These are phyloP conservation scores for Drosophila kikkawai DNA, from an alignment of 1,140 invertebrate species.

Conservation along the genomic window DNA sequence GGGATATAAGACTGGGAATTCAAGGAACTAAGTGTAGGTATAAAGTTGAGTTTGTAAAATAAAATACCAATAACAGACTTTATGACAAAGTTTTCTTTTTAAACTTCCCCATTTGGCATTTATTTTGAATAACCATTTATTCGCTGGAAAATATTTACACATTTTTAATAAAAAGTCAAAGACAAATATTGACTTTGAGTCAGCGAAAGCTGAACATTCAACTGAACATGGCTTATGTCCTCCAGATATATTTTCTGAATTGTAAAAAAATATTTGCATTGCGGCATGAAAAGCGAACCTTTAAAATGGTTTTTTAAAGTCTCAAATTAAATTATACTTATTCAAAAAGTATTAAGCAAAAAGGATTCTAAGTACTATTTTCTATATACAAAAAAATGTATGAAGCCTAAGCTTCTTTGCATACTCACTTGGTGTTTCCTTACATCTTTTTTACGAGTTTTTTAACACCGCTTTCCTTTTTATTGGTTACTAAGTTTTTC, in stretches of 20 bases:
- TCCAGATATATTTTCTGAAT: neutral
- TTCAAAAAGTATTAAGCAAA: neutral
- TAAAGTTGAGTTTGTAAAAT: neutral
- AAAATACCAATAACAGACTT: neutral
- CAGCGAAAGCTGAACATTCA: neutral
- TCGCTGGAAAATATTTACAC: constrained; percentile 6
- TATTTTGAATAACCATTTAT: constrained; percentile 11
- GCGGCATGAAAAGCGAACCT: no score
- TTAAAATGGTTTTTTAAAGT: neutral
- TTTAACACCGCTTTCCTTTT: constrained; percentile 39
- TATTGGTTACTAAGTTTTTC: constrained; percentile 71
- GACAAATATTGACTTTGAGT: constrained; percentile 18
- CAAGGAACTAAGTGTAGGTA: neutral
- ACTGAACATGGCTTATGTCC: neutral
- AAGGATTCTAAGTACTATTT: no score
- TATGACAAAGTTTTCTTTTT: no score
- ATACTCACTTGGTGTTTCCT: neutral
- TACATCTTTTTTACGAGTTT: neutral
- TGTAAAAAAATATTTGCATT: constrained; percentile 1
- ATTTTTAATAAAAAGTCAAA: constrained; percentile 13
- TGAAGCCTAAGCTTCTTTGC: neutral
- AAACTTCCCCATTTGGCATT: neutral
- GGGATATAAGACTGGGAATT: neutral
- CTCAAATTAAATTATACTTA: neutral
- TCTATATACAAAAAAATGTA: neutral